phyloP scores from a whole-genome alignment of 2,113 vertebrate genomes.

The Tympanuchus pallidicinctus region DNA sequence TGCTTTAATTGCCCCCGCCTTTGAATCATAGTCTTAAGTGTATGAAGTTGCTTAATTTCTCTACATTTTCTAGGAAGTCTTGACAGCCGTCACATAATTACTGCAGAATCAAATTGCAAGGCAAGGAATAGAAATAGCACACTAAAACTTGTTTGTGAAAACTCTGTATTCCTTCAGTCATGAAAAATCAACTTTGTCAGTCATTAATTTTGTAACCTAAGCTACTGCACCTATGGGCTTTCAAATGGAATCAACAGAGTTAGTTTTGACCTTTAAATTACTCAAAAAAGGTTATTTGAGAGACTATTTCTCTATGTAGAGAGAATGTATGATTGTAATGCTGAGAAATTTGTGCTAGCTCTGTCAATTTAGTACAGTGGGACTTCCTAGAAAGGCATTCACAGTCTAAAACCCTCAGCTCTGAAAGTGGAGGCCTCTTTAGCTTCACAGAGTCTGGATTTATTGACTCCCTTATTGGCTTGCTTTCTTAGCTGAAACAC shows the following conservation, averaged over 20 bases:
- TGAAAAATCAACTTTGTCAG: slow-evolving; percentile 41
- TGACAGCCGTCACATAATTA: not conserved
- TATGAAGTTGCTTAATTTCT: not conserved
- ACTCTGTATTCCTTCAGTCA: slow-evolving; percentile 46
- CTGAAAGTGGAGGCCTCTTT: not conserved
- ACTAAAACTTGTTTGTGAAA: slow-evolving; percentile 40
- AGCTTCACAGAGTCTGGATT: not conserved
- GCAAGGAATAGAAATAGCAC: slow-evolving; percentile 25
- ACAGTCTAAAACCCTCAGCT: slow-evolving; percentile 17
- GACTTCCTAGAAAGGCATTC: slow-evolving; percentile 9
- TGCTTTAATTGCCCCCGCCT: accelerated
- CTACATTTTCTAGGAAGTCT: slow-evolving; percentile 10
- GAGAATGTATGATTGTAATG: not conserved
- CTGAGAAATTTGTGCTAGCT: not conserved
- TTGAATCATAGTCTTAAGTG: not conserved
- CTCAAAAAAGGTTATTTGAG: slow-evolving; percentile 20
- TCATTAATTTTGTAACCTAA: slow-evolving; percentile 54
- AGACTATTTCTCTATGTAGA: not conserved
- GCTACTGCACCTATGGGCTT: slow-evolving; percentile 38
- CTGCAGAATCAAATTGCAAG: slow-evolving; percentile 18
- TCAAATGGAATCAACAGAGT: slow-evolving; percentile 30
- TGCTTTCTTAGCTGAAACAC: not conserved
- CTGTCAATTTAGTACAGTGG: slow-evolving; percentile 18
- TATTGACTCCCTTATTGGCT: not conserved
- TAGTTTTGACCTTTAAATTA: slow-evolving; percentile 55